phyloP scores from a whole-genome alignment of 2,797 vertebrate species.

The Dendrocincla fuliginosa region DNA sequence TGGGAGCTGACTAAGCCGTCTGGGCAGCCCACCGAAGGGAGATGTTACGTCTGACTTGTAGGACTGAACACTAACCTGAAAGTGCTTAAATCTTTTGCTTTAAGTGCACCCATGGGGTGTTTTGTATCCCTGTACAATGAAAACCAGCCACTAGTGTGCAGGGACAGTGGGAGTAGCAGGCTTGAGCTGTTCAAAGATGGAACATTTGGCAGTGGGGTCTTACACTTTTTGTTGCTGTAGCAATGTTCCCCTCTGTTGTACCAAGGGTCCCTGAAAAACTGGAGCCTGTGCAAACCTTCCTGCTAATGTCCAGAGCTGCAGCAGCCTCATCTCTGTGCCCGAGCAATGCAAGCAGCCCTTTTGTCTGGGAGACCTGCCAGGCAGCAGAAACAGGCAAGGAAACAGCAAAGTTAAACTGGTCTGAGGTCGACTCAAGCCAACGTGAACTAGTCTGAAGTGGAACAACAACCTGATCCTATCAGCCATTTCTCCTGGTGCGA shows the following conservation, averaged over 20 bases:
- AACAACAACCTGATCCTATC: not conserved
- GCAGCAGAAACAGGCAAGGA: not conserved
- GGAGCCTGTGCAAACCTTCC: not conserved
- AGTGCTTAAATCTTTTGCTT: not conserved
- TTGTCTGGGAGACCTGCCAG: not conserved
- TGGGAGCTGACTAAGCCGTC: not conserved
- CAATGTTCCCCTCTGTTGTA: accelerated
- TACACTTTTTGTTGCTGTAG: not conserved
- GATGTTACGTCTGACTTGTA: not conserved
- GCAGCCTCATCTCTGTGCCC: not conserved
- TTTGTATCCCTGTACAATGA: not conserved
- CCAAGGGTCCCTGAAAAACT: not conserved
- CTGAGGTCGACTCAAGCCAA: not conserved
- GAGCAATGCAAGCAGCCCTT: not conserved
- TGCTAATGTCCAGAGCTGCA: not conserved
- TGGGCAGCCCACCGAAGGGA: not conserved
- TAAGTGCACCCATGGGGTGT: not conserved
- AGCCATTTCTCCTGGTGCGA: not conserved
- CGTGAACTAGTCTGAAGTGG: not conserved
- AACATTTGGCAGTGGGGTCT: not conserved
- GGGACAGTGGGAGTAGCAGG: not conserved
- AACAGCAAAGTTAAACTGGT: not conserved
- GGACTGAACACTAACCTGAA: not conserved
- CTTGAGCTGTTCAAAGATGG: not conserved
- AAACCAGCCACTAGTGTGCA: not conserved